Conservation (phyloP, 2,113 vertebrate species). For the Tragelaphus scriptus region DNA sequence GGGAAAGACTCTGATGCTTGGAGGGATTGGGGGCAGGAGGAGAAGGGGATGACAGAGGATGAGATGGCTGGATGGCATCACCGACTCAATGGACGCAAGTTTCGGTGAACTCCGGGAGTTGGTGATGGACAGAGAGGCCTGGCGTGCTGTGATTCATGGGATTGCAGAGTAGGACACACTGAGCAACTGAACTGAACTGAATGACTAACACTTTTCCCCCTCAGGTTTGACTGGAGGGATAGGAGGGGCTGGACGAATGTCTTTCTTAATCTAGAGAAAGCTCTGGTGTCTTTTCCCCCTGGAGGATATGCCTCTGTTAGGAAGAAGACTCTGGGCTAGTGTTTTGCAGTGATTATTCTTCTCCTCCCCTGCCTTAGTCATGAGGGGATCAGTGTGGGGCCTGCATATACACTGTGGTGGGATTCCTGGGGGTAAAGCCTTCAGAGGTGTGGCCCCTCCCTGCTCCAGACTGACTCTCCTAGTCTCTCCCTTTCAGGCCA, state of each 20-base stretch:
- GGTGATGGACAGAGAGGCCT: not conserved
- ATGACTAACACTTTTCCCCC: not conserved
- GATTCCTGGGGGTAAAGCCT: not conserved
- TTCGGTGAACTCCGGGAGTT: not conserved
- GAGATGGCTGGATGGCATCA: not conserved
- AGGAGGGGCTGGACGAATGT: not conserved
- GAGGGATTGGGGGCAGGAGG: not conserved
- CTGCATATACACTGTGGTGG: not conserved
- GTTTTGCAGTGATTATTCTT: not conserved
- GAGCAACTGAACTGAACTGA: not conserved
- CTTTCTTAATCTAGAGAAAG: not conserved
- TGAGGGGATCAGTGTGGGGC: not conserved
- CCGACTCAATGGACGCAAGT: accelerated
- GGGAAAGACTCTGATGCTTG: not conserved
- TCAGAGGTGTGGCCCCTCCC: not conserved
- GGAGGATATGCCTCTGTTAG: not conserved
- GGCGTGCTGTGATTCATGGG: not conserved
- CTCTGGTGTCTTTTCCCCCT: not conserved
- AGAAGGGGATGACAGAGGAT: accelerated
- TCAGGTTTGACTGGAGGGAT: not conserved
- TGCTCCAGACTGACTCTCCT: not conserved
- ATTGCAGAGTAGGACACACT: accelerated
- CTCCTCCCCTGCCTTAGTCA: not conserved
- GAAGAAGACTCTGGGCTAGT: not conserved
- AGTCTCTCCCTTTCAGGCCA: not conserved